phyloP scores from a whole-genome alignment of 2,888 invertebrate species.

The Xylota segnis region DNA sequence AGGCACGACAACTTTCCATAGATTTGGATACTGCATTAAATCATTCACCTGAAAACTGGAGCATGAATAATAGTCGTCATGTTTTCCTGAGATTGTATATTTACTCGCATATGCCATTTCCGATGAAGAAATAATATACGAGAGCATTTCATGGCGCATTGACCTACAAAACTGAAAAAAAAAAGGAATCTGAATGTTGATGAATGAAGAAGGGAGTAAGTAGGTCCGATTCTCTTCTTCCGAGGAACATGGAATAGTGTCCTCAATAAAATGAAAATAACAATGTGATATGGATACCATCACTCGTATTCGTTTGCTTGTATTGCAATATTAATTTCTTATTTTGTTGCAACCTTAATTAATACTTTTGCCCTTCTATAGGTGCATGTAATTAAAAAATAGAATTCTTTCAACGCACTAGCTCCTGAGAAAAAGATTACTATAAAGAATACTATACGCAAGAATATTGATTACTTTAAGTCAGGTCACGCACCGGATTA shows the following conservation, averaged over 20 bases:
- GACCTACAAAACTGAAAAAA: conserved; percentile 30
- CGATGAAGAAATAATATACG: conserved; percentile 57
- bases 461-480: too few species aligned
- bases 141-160: conserved; percentile 41
- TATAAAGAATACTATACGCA: too few species aligned
- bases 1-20: conserved; percentile 19
- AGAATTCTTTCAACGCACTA: too few species aligned
- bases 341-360: not conserved
- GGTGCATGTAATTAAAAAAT: too few species aligned
- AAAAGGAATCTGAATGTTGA: conserved; percentile 11
- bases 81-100: conserved; percentile 40
- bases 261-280: conserved; percentile 31
- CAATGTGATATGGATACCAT: conserved; percentile 1
- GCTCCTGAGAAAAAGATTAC: too few species aligned
- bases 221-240: conserved; percentile 41
- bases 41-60: conserved; percentile 64
- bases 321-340: not conserved
- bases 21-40: conserved; percentile 53
- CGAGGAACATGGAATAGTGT: conserved; percentile 18
- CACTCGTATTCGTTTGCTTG: not conserved
- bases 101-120: conserved; percentile 49
- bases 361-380: not conserved
- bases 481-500: too few species aligned
- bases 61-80: conserved; percentile 57
- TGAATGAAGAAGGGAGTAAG: conserved; percentile 35